These are phyloP conservation scores for Grallaria varia DNA, from an alignment of 2,113 vertebrate genomes.

Conservation along the genomic window DNA sequence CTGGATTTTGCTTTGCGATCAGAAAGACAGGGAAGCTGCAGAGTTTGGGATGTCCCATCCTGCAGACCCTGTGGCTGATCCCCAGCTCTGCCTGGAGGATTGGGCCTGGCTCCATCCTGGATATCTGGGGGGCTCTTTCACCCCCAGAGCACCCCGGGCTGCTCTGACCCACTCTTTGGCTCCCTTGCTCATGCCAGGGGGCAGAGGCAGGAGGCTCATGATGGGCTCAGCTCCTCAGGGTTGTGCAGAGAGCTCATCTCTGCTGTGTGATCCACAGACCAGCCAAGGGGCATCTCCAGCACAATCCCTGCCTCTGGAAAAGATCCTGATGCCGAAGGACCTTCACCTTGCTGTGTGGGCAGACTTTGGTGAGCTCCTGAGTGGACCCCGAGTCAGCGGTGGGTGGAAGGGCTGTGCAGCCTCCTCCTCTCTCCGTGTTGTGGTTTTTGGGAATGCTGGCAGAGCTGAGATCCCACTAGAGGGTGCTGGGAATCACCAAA, in stretches of 20 bases:
- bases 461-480: constrained; percentile 8
- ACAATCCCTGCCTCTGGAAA: background rate
- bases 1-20: background rate
- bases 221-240: too few relatives aligned
- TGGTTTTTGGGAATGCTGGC: background rate
- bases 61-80: background rate
- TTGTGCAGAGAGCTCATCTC: background rate
- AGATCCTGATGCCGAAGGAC: background rate
- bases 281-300: background rate
- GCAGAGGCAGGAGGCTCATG: background rate
- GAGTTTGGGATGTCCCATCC: background rate
- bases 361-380: background rate
- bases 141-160: fast-evolving
- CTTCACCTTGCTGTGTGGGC: background rate
- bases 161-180: background rate
- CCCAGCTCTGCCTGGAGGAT: background rate
- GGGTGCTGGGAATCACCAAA: background rate
- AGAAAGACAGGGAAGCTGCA: background rate
- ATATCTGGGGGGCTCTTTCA: fast-evolving
- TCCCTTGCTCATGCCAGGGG: fast-evolving
- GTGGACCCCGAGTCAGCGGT: fast-evolving
- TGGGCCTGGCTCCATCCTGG: fast-evolving
- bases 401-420: background rate
- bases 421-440: fast-evolving
- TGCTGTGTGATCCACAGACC: background rate